Evolutionary conservation across 1,140 invertebrate species (phyloP), one percentile per base, ranked within the genome.

Genomic region (Papilio aristodemus): DNA sequence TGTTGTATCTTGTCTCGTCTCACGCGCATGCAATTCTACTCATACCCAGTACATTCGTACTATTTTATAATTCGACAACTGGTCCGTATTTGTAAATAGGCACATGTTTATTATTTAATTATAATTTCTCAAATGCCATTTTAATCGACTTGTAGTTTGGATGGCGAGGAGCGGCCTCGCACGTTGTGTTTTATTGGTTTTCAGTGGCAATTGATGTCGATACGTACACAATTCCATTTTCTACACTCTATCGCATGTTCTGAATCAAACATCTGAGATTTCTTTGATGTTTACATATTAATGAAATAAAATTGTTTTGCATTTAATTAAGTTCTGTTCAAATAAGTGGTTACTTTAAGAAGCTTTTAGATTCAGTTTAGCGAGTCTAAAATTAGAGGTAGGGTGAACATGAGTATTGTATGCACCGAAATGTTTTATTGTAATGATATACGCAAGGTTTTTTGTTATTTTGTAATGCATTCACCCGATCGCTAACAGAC

Each of bases 181-280:
- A 39, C 22, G 59, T 70, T 62, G 79, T 83, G 80, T 87, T 85
- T 87, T 86, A 84, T 85, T 90, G 86, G 84, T 87, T 90, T 89
- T 85, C 73, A 76, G 70, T 62, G 66, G 36, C 41, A 69, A 43
- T 74, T 64, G 76, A 74, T 80, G 75, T 79, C 63, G 75, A 80
- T 75, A 80, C 67, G 68, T 71, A 69, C 46, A 54, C 46, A 10
- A 83, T 79, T 83, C 76, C 70, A 85, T 91, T 91, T 91, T 91
- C 89, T 91, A 91, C 89, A 91, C 89, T 91, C 80, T 89, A 91
- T 91, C 87, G 74, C 77, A 84, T 83, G 72, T 79, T 75, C 69
- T 73, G 46, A 54, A 68, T 63, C 66, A 27, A 68, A 50, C 39
- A 58, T 50, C 63, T 14, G 27, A 46, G 41, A 2, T 27, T 37